phyloP scores from a whole-genome alignment of 1,140 invertebrate genomes.

The Bilobella aurantiaca region DNA sequence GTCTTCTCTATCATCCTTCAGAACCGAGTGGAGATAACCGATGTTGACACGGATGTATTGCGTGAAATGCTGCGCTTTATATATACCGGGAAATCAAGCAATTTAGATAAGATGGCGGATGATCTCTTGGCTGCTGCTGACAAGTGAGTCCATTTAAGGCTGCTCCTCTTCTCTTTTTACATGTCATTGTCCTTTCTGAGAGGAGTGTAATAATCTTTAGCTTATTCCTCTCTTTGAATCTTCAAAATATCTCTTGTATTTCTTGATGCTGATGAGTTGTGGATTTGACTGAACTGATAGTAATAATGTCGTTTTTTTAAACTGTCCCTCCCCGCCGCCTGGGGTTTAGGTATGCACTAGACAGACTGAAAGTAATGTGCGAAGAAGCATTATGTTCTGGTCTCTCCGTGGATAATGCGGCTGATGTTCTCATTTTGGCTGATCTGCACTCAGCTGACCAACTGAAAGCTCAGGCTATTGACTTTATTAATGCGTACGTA shows the following conservation, averaged over 20 bases:
- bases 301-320: too few relatives aligned
- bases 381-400: conserved; percentile 94
- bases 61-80: conserved; percentile 96
- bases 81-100: conserved; percentile 90
- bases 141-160: too few relatives aligned
- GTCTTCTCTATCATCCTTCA: too few relatives aligned
- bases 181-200: too few relatives aligned
- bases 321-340: too few relatives aligned
- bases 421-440: conserved; percentile 91
- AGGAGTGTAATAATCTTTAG: too few relatives aligned
- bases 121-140: conserved; percentile 93
- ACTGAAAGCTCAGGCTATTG: conserved; percentile 95
- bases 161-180: too few relatives aligned
- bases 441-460: conserved; percentile 98
- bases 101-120: conserved; percentile 96
- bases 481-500: conserved; percentile 66
- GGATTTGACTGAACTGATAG: too few relatives aligned
- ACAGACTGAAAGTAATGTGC: conserved; percentile 98
- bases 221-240: too few relatives aligned
- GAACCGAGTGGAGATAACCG: conserved; percentile 92
- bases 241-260: too few relatives aligned
- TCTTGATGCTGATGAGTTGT: too few relatives aligned
- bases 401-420: conserved; percentile 89
- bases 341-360: conserved; percentile 72
- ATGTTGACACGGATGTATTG: conserved; percentile 92